A percentile compares a stretch with the other conserved stretches of the same genome.
These are phyloP conservation scores for Stictonetta naevosa DNA, from an alignment of 2,113 vertebrate genomes.

Conservation along the genomic window DNA sequence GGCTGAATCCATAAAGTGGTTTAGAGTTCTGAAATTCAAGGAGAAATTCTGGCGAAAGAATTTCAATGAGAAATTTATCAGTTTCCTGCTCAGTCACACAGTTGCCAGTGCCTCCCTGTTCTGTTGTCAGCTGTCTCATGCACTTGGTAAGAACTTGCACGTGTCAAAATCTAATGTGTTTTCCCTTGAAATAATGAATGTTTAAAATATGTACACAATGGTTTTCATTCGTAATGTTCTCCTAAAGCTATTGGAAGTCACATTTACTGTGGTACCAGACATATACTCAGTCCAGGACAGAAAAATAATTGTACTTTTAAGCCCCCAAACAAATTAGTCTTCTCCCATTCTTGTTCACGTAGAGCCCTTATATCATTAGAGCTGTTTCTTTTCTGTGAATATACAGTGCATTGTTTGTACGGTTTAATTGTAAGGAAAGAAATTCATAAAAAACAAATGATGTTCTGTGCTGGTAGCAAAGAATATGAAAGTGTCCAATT, in stretches of 20 bases:
- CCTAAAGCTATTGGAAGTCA: background rate
- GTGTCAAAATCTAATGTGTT: background rate
- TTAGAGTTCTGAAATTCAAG: background rate
- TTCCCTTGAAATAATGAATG: background rate
- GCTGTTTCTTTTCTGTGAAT: slow-evolving; percentile 11
- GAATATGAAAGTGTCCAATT: slow-evolving; percentile 74
- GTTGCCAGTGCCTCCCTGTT: background rate
- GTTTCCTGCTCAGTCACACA: background rate
- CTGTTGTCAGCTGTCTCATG: background rate
- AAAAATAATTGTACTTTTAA: slow-evolving; percentile 17
- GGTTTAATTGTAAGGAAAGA: slow-evolving; percentile 70
- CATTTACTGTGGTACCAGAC: background rate
- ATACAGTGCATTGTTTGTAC: slow-evolving; percentile 63
- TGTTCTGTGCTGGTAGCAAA: slow-evolving; percentile 57
- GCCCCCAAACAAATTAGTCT: background rate
- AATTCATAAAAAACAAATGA: slow-evolving; percentile 42
- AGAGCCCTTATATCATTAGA: slow-evolving; percentile 47
- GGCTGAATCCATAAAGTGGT: background rate
- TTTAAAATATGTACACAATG: background rate
- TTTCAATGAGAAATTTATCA: background rate
- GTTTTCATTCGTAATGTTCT: background rate
- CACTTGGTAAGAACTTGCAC: background rate
- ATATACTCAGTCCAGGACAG: background rate
- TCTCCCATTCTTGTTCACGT: background rate
- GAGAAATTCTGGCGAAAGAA: background rate